phyloP scores from a whole-genome alignment of 2,888 invertebrate genomes.

The Thalpophila matura region DNA sequence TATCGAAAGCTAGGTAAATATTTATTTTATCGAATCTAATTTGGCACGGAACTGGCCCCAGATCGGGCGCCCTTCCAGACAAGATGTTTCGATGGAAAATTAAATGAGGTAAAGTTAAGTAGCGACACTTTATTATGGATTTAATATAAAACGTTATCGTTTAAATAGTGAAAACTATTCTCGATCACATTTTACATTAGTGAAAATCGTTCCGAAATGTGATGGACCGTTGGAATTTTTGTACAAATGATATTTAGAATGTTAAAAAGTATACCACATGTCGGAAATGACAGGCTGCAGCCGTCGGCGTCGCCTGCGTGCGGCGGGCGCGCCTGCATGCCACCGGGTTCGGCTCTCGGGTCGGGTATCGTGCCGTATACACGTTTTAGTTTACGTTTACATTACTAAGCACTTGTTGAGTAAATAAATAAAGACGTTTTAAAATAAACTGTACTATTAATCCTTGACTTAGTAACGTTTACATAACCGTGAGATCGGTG shows the following conservation, averaged over 20 bases:
- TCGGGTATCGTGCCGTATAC: conserved; percentile 72
- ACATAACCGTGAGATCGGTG: conserved; percentile 81
- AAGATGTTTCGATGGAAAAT: conserved; percentile 49
- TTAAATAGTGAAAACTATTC: conserved; percentile 7
- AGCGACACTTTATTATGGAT: conserved; percentile 4
- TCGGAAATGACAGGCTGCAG: conserved; percentile 71
- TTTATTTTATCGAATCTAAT: conserved; percentile 89
- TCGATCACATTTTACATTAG: conserved; percentile 38
- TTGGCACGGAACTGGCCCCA: conserved; percentile 85
- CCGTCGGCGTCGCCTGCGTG: conserved; percentile 59
- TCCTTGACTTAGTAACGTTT: conserved; percentile 85
- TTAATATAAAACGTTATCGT: background rate
- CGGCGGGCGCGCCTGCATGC: conserved; percentile 61
- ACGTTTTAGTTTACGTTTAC: conserved; percentile 83
- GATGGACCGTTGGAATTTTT: conserved; percentile 59
- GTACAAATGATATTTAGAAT: conserved; percentile 66
- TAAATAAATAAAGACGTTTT: conserved; percentile 88
- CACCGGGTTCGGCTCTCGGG: conserved; percentile 74
- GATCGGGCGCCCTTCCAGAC: conserved; percentile 72
- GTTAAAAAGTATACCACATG: conserved; percentile 72
- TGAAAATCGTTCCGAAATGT: conserved; percentile 50
- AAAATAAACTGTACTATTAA: conserved; percentile 87
- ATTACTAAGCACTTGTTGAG: conserved; percentile 88
- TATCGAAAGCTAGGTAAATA: conserved; percentile 90
- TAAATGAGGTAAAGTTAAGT: conserved; percentile 42